These are phyloP conservation scores for Scophthalmus maximus DNA, from an alignment of 2,113 vertebrate genomes.

Conservation along the genomic window DNA sequence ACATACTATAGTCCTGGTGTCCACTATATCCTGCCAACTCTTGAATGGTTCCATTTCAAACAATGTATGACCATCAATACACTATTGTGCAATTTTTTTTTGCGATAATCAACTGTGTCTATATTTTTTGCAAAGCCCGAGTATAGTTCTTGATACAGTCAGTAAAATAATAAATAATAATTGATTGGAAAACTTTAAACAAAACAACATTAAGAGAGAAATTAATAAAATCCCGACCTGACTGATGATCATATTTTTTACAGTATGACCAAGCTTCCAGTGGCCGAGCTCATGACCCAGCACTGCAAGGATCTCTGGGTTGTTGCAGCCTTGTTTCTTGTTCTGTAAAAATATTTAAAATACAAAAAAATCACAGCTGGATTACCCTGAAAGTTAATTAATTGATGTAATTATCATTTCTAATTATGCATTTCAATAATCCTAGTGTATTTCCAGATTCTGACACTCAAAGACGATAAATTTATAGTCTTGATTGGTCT, in stretches of 20 bases:
- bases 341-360: slow-evolving; percentile 76
- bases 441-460: not conserved
- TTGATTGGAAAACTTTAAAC: too few relatives aligned
- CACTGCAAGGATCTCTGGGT: slow-evolving; percentile 95
- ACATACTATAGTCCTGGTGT: too few relatives aligned
- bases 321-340: slow-evolving; percentile 99
- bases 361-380: not conserved
- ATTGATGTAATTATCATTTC: not conserved
- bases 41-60: too few relatives aligned
- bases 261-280: slow-evolving; percentile 97
- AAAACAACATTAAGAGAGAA: not conserved
- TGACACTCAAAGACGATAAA: not conserved
- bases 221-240: slow-evolving; percentile 85
- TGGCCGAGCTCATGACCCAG: slow-evolving; percentile 97
- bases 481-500: not conserved
- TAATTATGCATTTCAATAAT: not conserved
- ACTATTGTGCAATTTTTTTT: too few relatives aligned
- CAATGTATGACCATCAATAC: too few relatives aligned
- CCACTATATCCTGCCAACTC: too few relatives aligned
- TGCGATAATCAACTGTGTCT: too few relatives aligned
- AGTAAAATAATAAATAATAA: not conserved
- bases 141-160: too few relatives aligned
- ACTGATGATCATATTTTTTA: slow-evolving; percentile 98
- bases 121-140: too few relatives aligned
- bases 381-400: not conserved